Base-by-base conservation (phyloP, 2,888 invertebrate species). In the Mythimna lalbum region DNA sequence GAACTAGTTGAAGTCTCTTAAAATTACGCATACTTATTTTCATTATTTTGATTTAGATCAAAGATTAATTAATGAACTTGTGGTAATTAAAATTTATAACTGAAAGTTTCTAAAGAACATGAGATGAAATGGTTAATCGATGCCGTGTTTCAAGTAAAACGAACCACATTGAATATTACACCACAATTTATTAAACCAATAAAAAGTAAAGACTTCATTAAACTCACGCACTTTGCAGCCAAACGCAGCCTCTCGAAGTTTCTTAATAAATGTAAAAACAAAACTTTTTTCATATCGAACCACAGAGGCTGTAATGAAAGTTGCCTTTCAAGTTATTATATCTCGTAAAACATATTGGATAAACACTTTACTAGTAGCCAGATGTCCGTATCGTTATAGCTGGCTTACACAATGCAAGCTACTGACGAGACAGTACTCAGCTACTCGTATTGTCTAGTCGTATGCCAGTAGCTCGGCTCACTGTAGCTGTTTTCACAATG, bases 241-340 rank as follows among this genome's bases (percentile, higher is more conserved):
- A 52, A 67, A 69, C 50, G 23, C 47, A 64, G 10, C 33, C 68
- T 53, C 73, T 81, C 65, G 19, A 78, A 84, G 69, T 85, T 81
- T 78, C 63, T 76, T 83, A 78, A 81, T 84, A 78, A 84, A 76
- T 74, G 81, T 80, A 67, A 74, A 73, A 78, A 64, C 39, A 76
- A 88, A 91, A 91, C 84, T 92, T 91, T 90, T 90, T 92, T 91
- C 91, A 91, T 92, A 91, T 87, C 72, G 76, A 78, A 81, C 78
- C 74, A 61, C 77, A 78, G 47, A 72, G 63, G 63, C 47, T 60
- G 17, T 87, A 85, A 87, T 85, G 85, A 87, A 87, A 88, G 86
- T 87, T 84, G 62, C 73, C 69, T 83, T 80, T 78, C 63, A 80
- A 84, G 80, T 68, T 79, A 57, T 87, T 87, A 87, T 88, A 81